A percentile compares a stretch with the other conserved stretches of the same genome.
Conservation (phyloP, 92 coral and sea anemone genomes). For the Muricea muricata region DNA sequence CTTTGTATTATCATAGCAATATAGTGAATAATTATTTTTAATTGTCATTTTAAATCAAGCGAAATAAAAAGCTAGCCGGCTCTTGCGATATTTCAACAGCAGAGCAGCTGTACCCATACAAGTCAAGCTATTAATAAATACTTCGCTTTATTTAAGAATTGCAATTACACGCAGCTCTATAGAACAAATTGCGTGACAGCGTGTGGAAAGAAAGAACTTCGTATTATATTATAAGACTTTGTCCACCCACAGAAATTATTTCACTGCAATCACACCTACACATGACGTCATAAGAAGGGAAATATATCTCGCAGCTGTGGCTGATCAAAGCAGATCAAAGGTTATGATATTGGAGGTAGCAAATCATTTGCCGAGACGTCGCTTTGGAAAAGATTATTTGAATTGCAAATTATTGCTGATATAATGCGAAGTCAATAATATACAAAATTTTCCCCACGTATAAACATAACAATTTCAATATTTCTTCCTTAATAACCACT, state of each 20-base stretch:
- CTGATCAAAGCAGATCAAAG: no score
- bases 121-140: no score
- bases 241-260: background rate
- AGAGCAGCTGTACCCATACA: background rate
- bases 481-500: background rate
- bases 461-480: background rate
- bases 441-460: background rate
- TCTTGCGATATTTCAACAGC: background rate
- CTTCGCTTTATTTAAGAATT: no score
- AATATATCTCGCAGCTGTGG: background rate
- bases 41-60: no score
- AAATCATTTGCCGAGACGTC: constrained; percentile 25
- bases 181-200: no score
- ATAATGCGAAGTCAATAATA: no score
- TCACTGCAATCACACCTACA: background rate
- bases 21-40: no score
- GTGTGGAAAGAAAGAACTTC: background rate
- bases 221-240: background rate
- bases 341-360: background rate
- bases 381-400: background rate
- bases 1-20: no score
- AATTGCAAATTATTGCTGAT: constrained; percentile 21
- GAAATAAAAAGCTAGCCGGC: no score
- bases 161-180: no score
- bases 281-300: constrained; percentile 25